phyloP scores from a whole-genome alignment of 2,113 vertebrate genomes.

The Lycocorax pyrrhopterus region DNA sequence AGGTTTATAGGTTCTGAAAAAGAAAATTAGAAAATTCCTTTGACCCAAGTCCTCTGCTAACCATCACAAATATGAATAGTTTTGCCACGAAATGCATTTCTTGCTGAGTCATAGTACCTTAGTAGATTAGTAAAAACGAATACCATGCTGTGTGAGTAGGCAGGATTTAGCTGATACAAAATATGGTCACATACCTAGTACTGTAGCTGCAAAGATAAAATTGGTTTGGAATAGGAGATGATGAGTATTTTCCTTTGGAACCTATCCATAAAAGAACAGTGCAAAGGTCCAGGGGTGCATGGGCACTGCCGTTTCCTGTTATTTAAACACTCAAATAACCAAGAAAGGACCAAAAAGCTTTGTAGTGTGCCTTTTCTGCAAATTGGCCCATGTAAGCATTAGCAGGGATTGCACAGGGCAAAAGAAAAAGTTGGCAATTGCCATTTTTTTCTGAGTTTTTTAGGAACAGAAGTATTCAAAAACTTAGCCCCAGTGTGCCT shows the following conservation, averaged over 20 bases:
- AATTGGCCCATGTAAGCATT: background rate
- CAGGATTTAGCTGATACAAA: background rate
- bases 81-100: background rate
- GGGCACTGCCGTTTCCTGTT: background rate
- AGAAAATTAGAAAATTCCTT: background rate
- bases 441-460: background rate
- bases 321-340: background rate
- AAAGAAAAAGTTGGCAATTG: background rate
- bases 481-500: background rate
- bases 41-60: background rate
- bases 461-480: background rate
- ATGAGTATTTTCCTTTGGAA: background rate
- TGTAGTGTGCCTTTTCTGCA: background rate
- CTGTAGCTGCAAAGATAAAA: background rate
- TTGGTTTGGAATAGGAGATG: background rate
- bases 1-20: background rate
- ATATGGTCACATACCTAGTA: background rate
- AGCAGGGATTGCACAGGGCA: background rate
- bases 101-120: background rate
- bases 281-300: rapidly evolving
- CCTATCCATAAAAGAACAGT: background rate
- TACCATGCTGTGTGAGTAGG: background rate
- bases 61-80: background rate
- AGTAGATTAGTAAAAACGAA: background rate
- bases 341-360: background rate